Evolutionary conservation across 1,140 invertebrate species (phyloP), one percentile per base, ranked within the genome.

Genomic region (Drosophila sp.): DNA sequence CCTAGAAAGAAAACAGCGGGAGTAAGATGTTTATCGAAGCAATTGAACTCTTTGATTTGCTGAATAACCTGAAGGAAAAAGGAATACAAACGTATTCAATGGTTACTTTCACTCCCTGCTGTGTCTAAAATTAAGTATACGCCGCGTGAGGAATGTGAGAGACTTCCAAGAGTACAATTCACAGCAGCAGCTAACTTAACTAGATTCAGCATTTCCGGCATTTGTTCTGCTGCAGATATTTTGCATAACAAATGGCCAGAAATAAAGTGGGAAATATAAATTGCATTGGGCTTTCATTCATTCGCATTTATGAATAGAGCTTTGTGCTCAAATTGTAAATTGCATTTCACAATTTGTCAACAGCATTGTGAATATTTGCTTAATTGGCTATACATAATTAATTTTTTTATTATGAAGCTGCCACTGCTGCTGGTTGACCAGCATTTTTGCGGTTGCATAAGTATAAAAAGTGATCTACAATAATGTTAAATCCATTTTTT

Each of bases 321-420:
- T 48, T 50, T 50, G 29, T 69, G 62, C 43, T n/a, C 11, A 43
- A 76, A 54, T 59, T 71, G 18, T 38, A 21, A 48, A 48, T 50
- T 50, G 13, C 8, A 65, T 41, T 65, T 71, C 51, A 50, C 18
- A 71, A 72, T 64, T 86, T 75, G 69, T 66, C 56, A 72, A 61
- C 48, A 65, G 18, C 48, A 56, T 51, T 59, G 40, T 16, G 32
- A 56, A 78, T 81, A 75, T 81, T 71, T 51, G 40, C 63, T 78
- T 76, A 76, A 81, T 86, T 86, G 82, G 70, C 78, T 81, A 81
- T 72, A 87, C 78, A 57, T 74, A 48, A 71, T 78, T 70, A 64
- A 70, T 50, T 46, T 46, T 70, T 50, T 21, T 46, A 36, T 34
- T 13, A n/a, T 36, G 4, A 21, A 21, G 1, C 21, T 21, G 21